These are phyloP conservation scores for Amphipoea oculea DNA, from an alignment of 2,888 invertebrate species.

Conservation along the genomic window DNA sequence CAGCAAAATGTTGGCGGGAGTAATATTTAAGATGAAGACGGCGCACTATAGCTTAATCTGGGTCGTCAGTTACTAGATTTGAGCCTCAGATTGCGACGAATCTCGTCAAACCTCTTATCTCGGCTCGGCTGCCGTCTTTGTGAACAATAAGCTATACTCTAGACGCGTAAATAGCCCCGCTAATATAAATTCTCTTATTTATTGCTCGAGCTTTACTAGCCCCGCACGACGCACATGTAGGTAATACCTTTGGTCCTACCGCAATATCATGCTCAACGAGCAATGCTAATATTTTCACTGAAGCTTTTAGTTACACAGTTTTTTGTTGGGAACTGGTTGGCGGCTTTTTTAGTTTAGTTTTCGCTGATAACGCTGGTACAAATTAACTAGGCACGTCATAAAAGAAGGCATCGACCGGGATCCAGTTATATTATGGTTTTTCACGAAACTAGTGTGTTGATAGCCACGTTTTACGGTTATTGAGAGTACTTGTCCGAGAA, in stretches of 20 bases:
- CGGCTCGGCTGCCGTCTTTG: conserved; percentile 59
- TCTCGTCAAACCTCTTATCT: conserved; percentile 67
- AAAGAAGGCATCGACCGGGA: conserved; percentile 1
- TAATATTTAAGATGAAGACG: conserved; percentile 40
- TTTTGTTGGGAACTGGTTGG: conserved; percentile 15
- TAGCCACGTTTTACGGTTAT: conserved; percentile 59
- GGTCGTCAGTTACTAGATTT: conserved; percentile 59
- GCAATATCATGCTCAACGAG: conserved; percentile 30
- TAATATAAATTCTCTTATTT: conserved; percentile 62
- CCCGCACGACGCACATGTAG: conserved; percentile 22
- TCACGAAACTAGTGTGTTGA: conserved; percentile 47
- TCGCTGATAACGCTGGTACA: conserved; percentile 14
- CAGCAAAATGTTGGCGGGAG: conserved; percentile 17
- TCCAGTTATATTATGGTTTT: conserved; percentile 27
- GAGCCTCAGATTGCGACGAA: conserved; percentile 51
- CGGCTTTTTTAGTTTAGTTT: conserved; percentile 23
- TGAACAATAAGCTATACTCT: conserved; percentile 55
- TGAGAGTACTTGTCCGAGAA: conserved; percentile 56
- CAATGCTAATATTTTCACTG: conserved; percentile 34
- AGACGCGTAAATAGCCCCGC: conserved; percentile 63
- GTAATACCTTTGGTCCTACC: conserved; percentile 35
- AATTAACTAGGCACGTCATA: conserved; percentile 12
- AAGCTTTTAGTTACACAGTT: conserved; percentile 16
- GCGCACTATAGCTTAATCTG: conserved; percentile 50
- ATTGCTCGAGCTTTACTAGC: conserved; percentile 31